Conservation (phyloP, 2,888 invertebrate species). For the Lepidocyrtoides sp. region DNA sequence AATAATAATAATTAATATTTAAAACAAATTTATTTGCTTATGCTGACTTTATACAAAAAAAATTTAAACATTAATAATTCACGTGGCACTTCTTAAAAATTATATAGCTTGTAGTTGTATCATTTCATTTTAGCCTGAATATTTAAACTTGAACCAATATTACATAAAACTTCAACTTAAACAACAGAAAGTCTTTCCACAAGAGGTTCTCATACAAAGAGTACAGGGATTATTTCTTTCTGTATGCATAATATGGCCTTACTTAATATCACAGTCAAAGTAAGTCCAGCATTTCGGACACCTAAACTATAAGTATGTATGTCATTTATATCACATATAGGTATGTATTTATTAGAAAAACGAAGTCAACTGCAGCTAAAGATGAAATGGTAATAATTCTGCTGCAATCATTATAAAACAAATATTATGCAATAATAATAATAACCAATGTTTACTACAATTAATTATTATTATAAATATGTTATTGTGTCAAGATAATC, state of each 20-base stretch:
- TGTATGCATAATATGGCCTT: background rate
- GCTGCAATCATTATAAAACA: slow-evolving; percentile 6
- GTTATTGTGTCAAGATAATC: background rate
- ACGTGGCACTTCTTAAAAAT: slow-evolving; percentile 53
- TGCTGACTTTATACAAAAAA: slow-evolving; percentile 3
- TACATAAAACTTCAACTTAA: background rate
- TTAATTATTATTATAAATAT: background rate
- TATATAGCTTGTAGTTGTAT: background rate
- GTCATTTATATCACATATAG: slow-evolving; percentile 35
- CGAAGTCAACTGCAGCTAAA: slow-evolving; percentile 35
- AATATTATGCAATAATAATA: background rate
- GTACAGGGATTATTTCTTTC: background rate
- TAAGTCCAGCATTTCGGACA: slow-evolving; percentile 5
- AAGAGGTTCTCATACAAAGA: background rate
- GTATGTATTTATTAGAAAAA: slow-evolving; percentile 28
- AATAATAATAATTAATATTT: background rate
- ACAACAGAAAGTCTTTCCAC: background rate
- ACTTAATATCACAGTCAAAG: slow-evolving; percentile 65
- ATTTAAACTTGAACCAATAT: background rate
- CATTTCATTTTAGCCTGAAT: slow-evolving; percentile 1
- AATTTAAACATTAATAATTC: no score
- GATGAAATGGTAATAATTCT: background rate
- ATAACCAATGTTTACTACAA: no score
- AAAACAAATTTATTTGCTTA: slow-evolving; percentile 1
- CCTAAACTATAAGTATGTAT: slow-evolving; percentile 2